Evolutionary conservation across 2,113 vertebrate species (phyloP), one percentile per base, ranked within the genome.

Genomic region (Clupea harengus): DNA sequence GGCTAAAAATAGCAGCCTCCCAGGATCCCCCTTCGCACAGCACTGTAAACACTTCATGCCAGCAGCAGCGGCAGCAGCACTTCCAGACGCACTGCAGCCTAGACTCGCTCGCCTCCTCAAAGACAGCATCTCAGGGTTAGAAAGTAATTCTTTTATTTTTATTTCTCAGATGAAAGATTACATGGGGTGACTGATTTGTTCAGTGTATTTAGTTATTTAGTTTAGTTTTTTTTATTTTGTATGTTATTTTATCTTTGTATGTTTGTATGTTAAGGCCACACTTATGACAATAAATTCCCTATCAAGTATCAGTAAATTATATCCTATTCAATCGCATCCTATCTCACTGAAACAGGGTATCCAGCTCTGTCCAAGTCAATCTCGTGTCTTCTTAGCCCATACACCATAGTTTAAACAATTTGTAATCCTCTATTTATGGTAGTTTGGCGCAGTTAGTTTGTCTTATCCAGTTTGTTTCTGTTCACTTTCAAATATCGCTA

Each of bases 1-100:
- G 82, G 91, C 95, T 95, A 95, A 93, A 95, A 95, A 95, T 95
- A 95, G 94, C 92, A 57, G 54, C 92, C 93, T 94, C 94, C 91
- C 93, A 95, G 95, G 95, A 95, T 95, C 93, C 94, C 94, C 93
- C 93, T 93, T 94, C 92, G 87, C 90, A 89, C 86, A 64, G 87
- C 91, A 92, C 87, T 94, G 91, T 93, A 94, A 94, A 94, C 93
- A 93, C 88, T 91, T 90, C 82, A 90, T 90, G 89, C 84, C 90
- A 90, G 86, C 50, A 84, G 32, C 72, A 78, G 72, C 67, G 28
- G 25, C 64, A 39, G 72, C 72, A 78, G 83, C 91, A 88, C 52
- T 82, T 4, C 47, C 54, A 81, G 75, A 84, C 85, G 81, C 83
- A 82, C 60, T 83, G 86, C 85, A 86, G 84, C n/a, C 83, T 39